Evolutionary conservation across 2,797 vertebrate genomes (phyloP).

Genomic region (Taenioides sp.): DNA sequence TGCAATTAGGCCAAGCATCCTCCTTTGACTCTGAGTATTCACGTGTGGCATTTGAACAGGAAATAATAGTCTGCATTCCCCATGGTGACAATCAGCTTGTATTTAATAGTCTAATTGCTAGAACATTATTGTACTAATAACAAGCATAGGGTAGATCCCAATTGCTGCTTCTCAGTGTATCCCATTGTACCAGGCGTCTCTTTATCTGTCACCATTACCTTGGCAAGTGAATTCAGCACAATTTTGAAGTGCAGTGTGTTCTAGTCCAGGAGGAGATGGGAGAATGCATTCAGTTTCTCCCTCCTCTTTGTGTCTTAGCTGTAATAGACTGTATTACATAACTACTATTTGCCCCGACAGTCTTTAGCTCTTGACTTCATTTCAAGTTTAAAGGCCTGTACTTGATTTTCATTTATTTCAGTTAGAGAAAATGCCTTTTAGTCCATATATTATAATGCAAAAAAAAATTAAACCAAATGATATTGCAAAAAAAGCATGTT

Average conservation of each 20-base stretch:
- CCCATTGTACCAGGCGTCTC: neutral
- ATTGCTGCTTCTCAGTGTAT: neutral
- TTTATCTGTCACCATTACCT: neutral
- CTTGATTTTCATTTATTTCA: no score
- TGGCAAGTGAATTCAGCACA: neutral
- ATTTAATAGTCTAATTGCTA: conserved; percentile 2
- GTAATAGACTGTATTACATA: neutral
- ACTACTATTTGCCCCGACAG: neutral
- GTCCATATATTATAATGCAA: no score
- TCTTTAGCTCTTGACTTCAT: neutral
- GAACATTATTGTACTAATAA: neutral
- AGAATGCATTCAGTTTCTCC: neutral
- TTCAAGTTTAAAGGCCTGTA: neutral
- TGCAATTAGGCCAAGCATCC: no score
- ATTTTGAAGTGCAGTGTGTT: conserved; percentile 24
- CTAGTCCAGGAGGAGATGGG: conserved; percentile 6
- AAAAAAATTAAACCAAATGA: no score
- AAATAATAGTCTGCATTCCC: neutral
- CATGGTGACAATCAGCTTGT: neutral
- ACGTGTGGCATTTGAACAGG: neutral
- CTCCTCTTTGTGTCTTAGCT: neutral
- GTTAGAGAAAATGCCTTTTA: no score
- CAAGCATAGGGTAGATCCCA: neutral
- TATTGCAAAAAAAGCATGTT: no score
- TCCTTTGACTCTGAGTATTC: neutral